Conservation (phyloP, 1,140 invertebrate species). For the Trissolcus basalis region DNA sequence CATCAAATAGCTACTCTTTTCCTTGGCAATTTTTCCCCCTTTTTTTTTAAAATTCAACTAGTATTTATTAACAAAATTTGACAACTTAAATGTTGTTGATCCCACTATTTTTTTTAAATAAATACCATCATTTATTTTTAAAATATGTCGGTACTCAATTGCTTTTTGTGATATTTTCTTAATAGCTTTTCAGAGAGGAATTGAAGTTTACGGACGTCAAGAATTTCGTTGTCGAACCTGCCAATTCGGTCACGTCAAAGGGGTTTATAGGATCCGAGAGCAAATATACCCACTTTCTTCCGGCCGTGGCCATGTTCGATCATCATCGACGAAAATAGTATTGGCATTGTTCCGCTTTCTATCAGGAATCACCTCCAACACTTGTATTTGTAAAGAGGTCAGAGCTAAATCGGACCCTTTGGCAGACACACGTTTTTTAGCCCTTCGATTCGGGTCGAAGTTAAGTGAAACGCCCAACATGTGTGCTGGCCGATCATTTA, state of each 20-base stretch:
- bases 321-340: constrained; percentile 54
- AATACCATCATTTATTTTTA: too few species aligned
- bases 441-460: constrained; percentile 41
- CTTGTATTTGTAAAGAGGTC: constrained; percentile 41
- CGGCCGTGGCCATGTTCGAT: constrained; percentile 55
- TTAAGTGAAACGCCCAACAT: constrained; percentile 12
- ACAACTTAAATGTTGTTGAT: too few species aligned
- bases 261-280: constrained; percentile 23
- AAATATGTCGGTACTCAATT: too few species aligned
- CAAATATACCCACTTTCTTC: constrained; percentile 51
- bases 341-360: constrained; percentile 58
- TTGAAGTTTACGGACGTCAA: not conserved
- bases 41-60: too few species aligned
- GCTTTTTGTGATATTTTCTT: too few species aligned
- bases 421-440: constrained; percentile 32
- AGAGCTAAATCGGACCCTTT: constrained; percentile 50
- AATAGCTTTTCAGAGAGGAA: too few species aligned
- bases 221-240: constrained; percentile 17
- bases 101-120: too few species aligned
- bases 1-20: too few species aligned
- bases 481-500: constrained; percentile 19
- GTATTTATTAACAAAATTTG: too few species aligned
- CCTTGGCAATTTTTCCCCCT: too few species aligned
- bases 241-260: constrained; percentile 18
- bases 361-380: constrained; percentile 23